Percentiles rank a stretch among this genome's conserved stretches.
phyloP scores from a whole-genome alignment of 1,140 invertebrate species.

The Thaumatotibia leucotreta region DNA sequence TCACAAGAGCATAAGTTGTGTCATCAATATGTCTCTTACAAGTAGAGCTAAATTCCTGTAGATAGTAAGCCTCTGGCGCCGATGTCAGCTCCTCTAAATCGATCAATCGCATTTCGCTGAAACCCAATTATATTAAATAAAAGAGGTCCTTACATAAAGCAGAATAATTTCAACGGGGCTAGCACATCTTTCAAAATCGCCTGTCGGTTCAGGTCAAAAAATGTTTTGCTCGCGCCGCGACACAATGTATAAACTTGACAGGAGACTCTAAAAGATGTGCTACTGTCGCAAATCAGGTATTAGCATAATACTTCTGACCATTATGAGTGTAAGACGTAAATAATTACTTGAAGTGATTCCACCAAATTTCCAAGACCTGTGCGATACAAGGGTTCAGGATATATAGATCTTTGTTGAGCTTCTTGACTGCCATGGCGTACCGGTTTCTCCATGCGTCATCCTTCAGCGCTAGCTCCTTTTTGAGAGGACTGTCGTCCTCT shows the following conservation, averaged over 20 bases:
- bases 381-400: constrained; percentile 89
- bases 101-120: constrained; percentile 66
- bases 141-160: too few species aligned
- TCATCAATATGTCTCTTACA: constrained; percentile 79
- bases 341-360: constrained; percentile 83
- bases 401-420: constrained; percentile 80
- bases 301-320: too few species aligned
- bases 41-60: constrained; percentile 78
- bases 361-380: constrained; percentile 90
- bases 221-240: too few species aligned
- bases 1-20: constrained; percentile 75
- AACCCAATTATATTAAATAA: too few species aligned
- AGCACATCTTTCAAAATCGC: too few species aligned
- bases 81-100: constrained; percentile 76
- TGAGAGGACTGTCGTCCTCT: constrained; percentile 72
- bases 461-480: constrained; percentile 80
- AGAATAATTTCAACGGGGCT: too few species aligned
- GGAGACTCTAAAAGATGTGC: too few species aligned
- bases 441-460: constrained; percentile 80
- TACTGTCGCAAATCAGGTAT: too few species aligned
- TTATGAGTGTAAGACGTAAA: too few species aligned
- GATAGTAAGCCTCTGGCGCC: constrained; percentile 77
- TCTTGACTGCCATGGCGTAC: constrained; percentile 52
- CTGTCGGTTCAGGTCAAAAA: too few species aligned
- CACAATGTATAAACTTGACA: too few species aligned